Evolutionary conservation across 2,797 vertebrate species (phyloP), one percentile per base, ranked within the genome.

Genomic region (Enteromius anoplus): DNA sequence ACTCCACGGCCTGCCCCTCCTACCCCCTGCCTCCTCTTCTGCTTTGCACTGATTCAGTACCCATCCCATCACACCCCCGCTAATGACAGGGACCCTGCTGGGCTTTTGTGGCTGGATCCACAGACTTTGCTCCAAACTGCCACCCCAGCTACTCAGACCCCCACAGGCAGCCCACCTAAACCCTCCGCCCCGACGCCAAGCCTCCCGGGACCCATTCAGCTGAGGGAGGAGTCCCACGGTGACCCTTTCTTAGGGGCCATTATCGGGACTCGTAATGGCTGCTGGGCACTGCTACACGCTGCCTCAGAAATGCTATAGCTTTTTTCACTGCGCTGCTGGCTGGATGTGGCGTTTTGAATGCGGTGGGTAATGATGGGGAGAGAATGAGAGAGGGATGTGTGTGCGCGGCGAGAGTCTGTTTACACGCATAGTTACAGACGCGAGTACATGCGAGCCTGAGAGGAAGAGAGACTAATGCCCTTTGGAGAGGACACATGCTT

Each of bases 1-100:
- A 85, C 78, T 82, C 55, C 71, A 49, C n/a, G 32, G 58, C n/a
- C 75, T 75, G 65, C 72, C 51, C 70, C 84, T 45, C 14, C 76
- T 70, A 40, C 75, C 71, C 62, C 80, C 76, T 37, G 60, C 55
- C 71, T 37, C 34, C 45, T 79, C 26, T 42, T 51, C 78, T 72
- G n/a, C 75, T 83, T 83, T 51, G 66, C 79, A 69, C 80, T 65
- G 83, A 77, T 84, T 75, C 78, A 76, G 86, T 79, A 85, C 75
- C 87, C 81, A 34, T 84, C 86, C 87, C 84, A 49, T 85, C 84
- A 84, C 40, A 84, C 81, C 47, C 83, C 83, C 58, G 42, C 78
- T 88, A 89, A 88, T 88, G 88, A 88, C 88, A 86, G 88, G 84
- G 86, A 89, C 87, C 92, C 91, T 87, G 88, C 89, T 88, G 91